These are phyloP conservation scores for Cynoglossus semilaevis DNA, from an alignment of 2,113 vertebrate genomes.

Conservation along the genomic window DNA sequence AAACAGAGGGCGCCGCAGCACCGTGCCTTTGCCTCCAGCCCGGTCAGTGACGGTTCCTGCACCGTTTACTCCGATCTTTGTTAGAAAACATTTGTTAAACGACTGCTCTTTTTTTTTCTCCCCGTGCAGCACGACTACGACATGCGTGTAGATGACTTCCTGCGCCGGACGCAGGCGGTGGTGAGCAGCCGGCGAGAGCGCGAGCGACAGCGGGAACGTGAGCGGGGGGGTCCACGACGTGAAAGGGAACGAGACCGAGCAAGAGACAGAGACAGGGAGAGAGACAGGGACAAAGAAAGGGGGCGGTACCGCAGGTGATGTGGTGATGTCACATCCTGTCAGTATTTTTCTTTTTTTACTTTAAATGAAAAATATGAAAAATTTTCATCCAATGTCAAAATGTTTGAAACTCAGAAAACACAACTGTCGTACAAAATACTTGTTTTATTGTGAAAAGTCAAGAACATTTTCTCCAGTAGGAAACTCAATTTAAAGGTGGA, in stretches of 20 bases:
- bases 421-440: slow-evolving; percentile 4
- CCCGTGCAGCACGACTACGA: slow-evolving; percentile 91
- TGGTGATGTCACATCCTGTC: slow-evolving; percentile 16
- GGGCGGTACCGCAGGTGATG: slow-evolving; percentile 87
- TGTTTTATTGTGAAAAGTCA: slow-evolving; percentile 30
- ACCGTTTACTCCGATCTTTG: not conserved
- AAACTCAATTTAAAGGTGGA: slow-evolving; percentile 22
- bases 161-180: slow-evolving; percentile 93
- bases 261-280: slow-evolving; percentile 80
- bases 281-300: slow-evolving; percentile 90
- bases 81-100: not conserved
- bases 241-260: slow-evolving; percentile 79
- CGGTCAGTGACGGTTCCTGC: slow-evolving; percentile 39
- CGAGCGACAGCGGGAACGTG: slow-evolving; percentile 88
- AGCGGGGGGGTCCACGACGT: slow-evolving; percentile 78
- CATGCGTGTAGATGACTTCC: slow-evolving; percentile 98
- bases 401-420: too few species aligned
- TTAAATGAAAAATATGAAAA: slow-evolving; percentile 1
- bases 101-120: not conserved
- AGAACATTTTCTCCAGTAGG: slow-evolving; percentile 1
- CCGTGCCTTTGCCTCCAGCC: slow-evolving; percentile 61
- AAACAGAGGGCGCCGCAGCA: slow-evolving; percentile 54
- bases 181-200: slow-evolving; percentile 91
- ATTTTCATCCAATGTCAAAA: not conserved
- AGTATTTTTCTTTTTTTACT: slow-evolving; percentile 3